These are phyloP conservation scores for Ctenoplectra terminalis DNA, from an alignment of 1,140 invertebrate species.

Conservation along the genomic window DNA sequence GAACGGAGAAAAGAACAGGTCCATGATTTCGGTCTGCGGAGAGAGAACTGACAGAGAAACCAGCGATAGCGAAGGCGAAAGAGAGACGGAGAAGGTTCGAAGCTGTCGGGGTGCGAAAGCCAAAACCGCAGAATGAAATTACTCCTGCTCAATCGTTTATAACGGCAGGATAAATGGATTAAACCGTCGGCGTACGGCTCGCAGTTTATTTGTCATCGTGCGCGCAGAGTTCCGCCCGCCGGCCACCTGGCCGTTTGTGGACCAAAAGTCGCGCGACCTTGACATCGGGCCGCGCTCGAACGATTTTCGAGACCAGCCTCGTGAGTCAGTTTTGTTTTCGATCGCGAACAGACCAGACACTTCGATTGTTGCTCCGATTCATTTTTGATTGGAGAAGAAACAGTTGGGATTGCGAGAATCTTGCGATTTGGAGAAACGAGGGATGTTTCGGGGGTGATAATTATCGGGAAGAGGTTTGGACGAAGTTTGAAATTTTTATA, in stretches of 20 bases:
- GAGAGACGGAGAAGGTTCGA: slow-evolving; percentile 18
- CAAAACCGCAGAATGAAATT: slow-evolving; percentile 79
- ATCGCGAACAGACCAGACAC: not conserved
- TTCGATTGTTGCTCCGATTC: too few relatives aligned
- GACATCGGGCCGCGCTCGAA: slow-evolving; percentile 1
- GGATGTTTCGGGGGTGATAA: too few relatives aligned
- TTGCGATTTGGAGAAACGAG: too few relatives aligned
- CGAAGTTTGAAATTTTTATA: too few relatives aligned
- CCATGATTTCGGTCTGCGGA: not conserved
- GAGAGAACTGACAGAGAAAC: not conserved
- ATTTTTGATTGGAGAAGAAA: too few relatives aligned
- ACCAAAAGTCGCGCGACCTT: slow-evolving; percentile 56
- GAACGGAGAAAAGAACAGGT: not conserved
- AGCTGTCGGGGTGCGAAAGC: slow-evolving; percentile 71
- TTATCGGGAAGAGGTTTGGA: too few relatives aligned
- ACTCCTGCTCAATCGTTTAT: slow-evolving; percentile 79
- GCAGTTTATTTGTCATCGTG: slow-evolving; percentile 75
- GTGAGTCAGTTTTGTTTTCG: not conserved
- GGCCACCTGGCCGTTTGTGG: slow-evolving; percentile 56
- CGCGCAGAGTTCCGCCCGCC: slow-evolving; percentile 48
- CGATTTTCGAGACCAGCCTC: not conserved
- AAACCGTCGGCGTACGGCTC: slow-evolving; percentile 73
- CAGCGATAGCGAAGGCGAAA: not conserved
- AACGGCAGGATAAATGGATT: slow-evolving; percentile 78
- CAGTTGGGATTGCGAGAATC: too few relatives aligned